phyloP scores from a whole-genome alignment of 2,888 invertebrate species.

The Eristalinus sepulchralis region DNA sequence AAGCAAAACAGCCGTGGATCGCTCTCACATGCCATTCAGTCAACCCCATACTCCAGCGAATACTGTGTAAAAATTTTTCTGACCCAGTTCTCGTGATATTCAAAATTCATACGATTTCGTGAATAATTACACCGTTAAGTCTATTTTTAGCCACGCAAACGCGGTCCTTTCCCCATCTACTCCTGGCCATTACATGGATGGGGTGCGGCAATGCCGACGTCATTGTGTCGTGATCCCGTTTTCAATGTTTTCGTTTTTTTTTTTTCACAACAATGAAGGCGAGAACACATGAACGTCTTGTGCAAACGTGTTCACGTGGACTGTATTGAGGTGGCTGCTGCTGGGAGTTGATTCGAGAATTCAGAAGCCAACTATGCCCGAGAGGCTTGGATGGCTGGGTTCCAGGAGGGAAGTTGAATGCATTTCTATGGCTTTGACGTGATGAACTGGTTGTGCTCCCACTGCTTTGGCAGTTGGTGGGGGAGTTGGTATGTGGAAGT shows the following conservation, averaged over 20 bases:
- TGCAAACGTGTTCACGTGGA: conserved; percentile 36
- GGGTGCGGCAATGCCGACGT: neutral
- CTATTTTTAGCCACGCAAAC: conserved; percentile 19
- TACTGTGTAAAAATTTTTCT: neutral
- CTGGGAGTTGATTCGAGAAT: neutral
- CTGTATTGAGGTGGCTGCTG: neutral
- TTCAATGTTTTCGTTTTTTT: neutral
- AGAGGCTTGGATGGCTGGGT: neutral
- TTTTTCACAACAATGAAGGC: neutral
- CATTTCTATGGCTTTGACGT: neutral
- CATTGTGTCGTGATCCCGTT: neutral
- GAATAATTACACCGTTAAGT: conserved; percentile 26
- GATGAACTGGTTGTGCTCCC: neutral
- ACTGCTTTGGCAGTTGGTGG: neutral
- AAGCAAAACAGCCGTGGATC: neutral
- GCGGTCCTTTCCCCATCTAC: neutral
- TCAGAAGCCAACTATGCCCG: neutral
- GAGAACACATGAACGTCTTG: conserved; percentile 14
- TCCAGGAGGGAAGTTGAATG: neutral
- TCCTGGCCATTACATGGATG: neutral
- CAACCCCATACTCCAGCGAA: neutral
- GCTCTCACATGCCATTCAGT: neutral
- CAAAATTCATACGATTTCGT: conserved; percentile 33
- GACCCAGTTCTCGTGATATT: conserved; percentile 36
- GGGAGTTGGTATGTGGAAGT: neutral